Evolutionary conservation across 2,797 vertebrate genomes (phyloP).

Genomic region (Gallinago stenura): DNA sequence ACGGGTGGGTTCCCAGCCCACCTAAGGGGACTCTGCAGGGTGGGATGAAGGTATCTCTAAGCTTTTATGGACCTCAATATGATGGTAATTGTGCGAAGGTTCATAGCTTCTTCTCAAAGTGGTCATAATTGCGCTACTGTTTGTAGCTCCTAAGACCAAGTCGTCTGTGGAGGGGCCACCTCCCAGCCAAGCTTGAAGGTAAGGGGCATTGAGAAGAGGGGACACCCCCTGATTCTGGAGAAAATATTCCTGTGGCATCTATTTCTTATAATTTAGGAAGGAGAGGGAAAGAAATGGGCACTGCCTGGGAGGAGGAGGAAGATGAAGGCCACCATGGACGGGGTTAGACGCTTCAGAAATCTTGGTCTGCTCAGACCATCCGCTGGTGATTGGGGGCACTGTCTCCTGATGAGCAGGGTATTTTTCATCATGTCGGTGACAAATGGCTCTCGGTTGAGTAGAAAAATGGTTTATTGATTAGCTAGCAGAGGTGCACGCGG

Average conservation of each 20-base stretch:
- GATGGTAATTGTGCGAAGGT: too few species aligned
- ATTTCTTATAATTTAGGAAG: background rate
- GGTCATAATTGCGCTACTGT: fast-evolving
- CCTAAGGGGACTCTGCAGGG: background rate
- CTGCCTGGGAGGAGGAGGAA: background rate
- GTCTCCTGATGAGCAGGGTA: background rate
- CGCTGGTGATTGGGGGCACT: background rate
- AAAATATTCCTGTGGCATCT: background rate
- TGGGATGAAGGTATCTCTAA: background rate
- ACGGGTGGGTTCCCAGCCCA: fast-evolving
- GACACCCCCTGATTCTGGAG: background rate
- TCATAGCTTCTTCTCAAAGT: background rate
- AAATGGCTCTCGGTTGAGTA: background rate
- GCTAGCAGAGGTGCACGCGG: fast-evolving
- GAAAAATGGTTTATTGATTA: slow-evolving; percentile 49
- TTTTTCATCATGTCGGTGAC: slow-evolving; percentile 1
- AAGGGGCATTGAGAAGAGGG: background rate
- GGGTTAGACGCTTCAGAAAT: background rate
- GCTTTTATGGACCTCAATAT: fast-evolving
- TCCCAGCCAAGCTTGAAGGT: background rate
- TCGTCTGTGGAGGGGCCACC: too few species aligned
- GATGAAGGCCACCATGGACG: fast-evolving
- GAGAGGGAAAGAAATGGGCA: background rate
- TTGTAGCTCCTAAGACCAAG: background rate
- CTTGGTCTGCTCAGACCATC: fast-evolving